Evolutionary conservation across 2,888 invertebrate species (phyloP).

Genomic region (Apamea epomidion): DNA sequence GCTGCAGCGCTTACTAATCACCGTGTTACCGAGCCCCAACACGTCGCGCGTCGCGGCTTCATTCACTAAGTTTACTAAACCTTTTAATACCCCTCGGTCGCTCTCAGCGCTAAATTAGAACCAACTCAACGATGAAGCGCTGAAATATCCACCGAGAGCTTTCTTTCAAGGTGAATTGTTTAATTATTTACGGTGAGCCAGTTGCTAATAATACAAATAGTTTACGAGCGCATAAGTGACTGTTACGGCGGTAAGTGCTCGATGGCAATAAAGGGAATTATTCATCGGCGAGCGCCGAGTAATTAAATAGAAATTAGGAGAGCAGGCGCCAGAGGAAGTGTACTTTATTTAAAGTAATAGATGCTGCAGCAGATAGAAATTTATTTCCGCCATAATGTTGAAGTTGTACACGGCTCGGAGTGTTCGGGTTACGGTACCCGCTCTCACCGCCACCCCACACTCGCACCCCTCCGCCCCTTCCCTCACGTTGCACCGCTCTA

Average conservation of each 20-base stretch:
- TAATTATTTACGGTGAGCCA: conserved; percentile 33
- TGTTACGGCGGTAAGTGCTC: conserved; percentile 42
- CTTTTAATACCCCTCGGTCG: conserved; percentile 12
- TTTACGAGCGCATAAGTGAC: conserved; percentile 58
- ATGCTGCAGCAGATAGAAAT: conserved; percentile 64
- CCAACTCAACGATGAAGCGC: neutral
- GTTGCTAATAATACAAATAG: conserved; percentile 59
- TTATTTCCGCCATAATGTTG: conserved; percentile 72
- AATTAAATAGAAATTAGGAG: conserved; percentile 66
- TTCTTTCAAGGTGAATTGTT: conserved; percentile 37
- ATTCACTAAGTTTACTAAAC: conserved; percentile 32
- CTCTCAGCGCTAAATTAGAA: neutral
- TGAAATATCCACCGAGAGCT: neutral
- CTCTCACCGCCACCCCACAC: conserved; percentile 2
- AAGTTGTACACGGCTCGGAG: conserved; percentile 54
- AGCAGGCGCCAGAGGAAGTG: conserved; percentile 39
- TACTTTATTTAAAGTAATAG: conserved; percentile 45
- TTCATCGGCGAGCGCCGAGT: conserved; percentile 59
- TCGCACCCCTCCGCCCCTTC: neutral
- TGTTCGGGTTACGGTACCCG: conserved; percentile 56
- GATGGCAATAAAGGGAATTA: conserved; percentile 55
- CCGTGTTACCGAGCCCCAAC: neutral
- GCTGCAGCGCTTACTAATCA: conserved; percentile 43
- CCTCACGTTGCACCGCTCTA: conserved; percentile 61
- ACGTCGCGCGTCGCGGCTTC: conserved; percentile 24